Conservation (phyloP, 2,888 invertebrate species). For the Nomada hirtipes region DNA sequence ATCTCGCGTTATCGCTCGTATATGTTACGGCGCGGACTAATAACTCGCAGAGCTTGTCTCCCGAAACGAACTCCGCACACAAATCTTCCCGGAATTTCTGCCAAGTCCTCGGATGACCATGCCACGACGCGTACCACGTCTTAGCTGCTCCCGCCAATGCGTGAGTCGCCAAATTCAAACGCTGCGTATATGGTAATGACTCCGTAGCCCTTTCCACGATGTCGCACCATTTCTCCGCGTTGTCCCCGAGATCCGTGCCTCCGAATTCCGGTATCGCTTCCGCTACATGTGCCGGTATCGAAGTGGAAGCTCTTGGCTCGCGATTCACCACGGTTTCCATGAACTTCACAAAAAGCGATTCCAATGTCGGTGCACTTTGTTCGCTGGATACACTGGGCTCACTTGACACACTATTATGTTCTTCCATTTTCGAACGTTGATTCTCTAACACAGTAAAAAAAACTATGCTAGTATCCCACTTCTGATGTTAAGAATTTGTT, state of each 20-base stretch:
- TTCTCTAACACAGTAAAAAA: no score
- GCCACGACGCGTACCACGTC: not conserved
- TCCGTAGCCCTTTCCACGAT: constrained; percentile 3
- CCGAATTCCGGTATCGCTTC: constrained; percentile 8
- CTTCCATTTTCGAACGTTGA: no score
- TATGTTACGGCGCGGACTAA: constrained; percentile 7
- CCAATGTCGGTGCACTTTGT: not conserved
- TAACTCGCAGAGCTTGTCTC: constrained; percentile 11
- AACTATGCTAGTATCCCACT: no score
- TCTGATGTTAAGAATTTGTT: no score
- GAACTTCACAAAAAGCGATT: constrained; percentile 1
- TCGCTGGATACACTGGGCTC: no score
- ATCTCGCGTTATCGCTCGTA: not conserved
- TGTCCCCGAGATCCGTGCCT: constrained; percentile 4
- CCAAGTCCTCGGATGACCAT: constrained; percentile 18
- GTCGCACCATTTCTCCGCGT: constrained; percentile 15
- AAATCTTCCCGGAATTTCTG: constrained; percentile 5
- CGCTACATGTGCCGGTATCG: not conserved
- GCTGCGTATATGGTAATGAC: not conserved
- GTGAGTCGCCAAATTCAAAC: constrained; percentile 11
- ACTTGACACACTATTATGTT: no score
- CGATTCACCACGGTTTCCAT: not conserved
- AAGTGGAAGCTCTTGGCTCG: not conserved
- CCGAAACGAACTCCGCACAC: not conserved
- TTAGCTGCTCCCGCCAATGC: constrained; percentile 9